phyloP scores from a whole-genome alignment of 2,797 vertebrate genomes.

The Girardinus metallicus region DNA sequence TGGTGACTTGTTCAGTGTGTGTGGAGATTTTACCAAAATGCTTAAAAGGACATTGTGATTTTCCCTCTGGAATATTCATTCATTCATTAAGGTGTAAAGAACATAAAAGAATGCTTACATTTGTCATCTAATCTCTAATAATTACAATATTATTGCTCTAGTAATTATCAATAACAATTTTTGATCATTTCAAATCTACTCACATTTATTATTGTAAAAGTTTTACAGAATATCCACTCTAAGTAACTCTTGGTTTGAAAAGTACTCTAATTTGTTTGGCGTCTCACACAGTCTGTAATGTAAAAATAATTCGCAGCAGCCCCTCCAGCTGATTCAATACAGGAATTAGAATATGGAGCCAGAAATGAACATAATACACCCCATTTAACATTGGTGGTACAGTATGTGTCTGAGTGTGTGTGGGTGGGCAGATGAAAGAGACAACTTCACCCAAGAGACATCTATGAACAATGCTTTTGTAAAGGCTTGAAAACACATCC shows the following conservation, averaged over 20 bases:
- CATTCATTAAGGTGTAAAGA: not conserved
- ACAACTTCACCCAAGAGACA: constrained; percentile 70
- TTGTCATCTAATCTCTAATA: not conserved
- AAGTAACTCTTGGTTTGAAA: not conserved
- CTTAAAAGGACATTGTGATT: not conserved
- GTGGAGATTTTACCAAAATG: not conserved
- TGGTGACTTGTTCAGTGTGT: not conserved
- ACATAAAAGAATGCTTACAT: not conserved
- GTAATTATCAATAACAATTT: not conserved
- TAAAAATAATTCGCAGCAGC: not conserved
- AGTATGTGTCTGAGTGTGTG: constrained; percentile 35
- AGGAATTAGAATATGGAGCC: not conserved
- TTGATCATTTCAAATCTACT: not conserved
- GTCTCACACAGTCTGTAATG: not conserved
- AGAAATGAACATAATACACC: constrained; percentile 1
- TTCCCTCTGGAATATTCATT: too few relatives aligned
- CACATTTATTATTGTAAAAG: not conserved
- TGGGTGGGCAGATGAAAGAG: constrained; percentile 64
- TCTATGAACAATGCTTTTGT: constrained; percentile 68
- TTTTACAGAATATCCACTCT: not conserved
- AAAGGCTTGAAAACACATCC: constrained; percentile 51
- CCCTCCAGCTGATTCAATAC: constrained; percentile 1
- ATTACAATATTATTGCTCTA: not conserved
- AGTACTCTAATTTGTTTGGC: not conserved
- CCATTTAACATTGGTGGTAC: constrained; percentile 50